These are phyloP conservation scores for Imbricaverruca yamaguchii DNA, from an alignment of 2,888 invertebrate genomes.

Conservation along the genomic window DNA sequence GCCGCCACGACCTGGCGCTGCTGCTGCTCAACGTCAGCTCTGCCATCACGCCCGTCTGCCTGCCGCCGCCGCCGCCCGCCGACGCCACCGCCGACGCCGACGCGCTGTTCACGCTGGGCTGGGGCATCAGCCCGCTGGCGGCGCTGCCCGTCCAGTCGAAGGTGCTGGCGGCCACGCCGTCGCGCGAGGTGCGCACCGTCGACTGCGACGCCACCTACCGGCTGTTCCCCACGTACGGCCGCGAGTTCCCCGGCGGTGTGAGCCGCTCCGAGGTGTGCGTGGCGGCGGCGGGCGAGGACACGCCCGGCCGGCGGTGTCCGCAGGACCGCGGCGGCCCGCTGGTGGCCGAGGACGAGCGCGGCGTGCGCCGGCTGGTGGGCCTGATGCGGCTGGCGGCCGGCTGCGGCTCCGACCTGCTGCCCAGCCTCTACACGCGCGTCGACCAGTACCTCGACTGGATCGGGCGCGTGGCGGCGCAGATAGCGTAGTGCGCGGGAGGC, in stretches of 20 bases:
- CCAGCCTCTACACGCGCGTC: background rate
- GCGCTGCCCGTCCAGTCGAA: background rate
- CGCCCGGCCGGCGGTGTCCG: background rate
- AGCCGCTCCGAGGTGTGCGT: background rate
- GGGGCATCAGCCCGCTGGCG: background rate
- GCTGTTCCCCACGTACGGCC: background rate
- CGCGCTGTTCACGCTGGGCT: background rate
- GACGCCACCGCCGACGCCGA: background rate
- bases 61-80: background rate
- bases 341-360: background rate
- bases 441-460: background rate
- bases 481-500: background rate
- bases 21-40: background rate
- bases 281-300: background rate
- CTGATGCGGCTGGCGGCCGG: constrained; percentile 6
- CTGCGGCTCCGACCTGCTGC: background rate
- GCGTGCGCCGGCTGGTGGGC: background rate
- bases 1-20: constrained; percentile 5
- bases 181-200: background rate
- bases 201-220: constrained; percentile 16
- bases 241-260: background rate
- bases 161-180: background rate
- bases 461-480: background rate
- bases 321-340: constrained; percentile 3
- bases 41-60: background rate